A percentile compares a stretch with the other conserved stretches of the same genome.
phyloP scores from a whole-genome alignment of 2,888 invertebrate species.

The Drosophila ustulata region DNA sequence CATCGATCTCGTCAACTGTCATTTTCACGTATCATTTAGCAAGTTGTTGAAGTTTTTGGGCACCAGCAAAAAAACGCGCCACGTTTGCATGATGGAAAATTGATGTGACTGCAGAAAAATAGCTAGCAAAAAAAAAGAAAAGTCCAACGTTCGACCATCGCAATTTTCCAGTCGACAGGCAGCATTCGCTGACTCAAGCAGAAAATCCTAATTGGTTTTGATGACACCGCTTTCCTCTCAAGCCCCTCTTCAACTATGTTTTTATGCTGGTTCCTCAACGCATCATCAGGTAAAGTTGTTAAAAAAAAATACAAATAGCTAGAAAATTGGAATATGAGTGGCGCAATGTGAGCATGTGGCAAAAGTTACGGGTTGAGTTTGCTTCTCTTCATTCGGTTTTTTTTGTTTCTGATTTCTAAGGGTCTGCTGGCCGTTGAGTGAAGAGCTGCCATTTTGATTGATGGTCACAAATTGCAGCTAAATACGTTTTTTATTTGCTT shows the following conservation, averaged over 20 bases:
- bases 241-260: conserved; percentile 12
- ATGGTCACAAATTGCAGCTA: conserved; percentile 79
- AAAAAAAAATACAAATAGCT: conserved; percentile 31
- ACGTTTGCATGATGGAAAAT: conserved; percentile 75
- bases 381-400: conserved; percentile 21
- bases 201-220: conserved; percentile 84
- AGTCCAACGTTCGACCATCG: conserved; percentile 41
- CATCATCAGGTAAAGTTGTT: conserved; percentile 69
- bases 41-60: conserved; percentile 70
- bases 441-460: conserved; percentile 74
- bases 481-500: conserved; percentile 80
- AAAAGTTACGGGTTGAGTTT: conserved; percentile 56
- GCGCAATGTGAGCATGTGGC: conserved; percentile 76
- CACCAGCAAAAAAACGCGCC: conserved; percentile 39
- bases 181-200: conserved; percentile 69
- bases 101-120: conserved; percentile 65
- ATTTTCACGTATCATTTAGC: conserved; percentile 85
- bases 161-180: conserved; percentile 73
- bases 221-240: conserved; percentile 60
- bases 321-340: conserved; percentile 51
- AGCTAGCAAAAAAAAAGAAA: conserved; percentile 26
- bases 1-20: conserved; percentile 85
- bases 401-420: conserved; percentile 30
- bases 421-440: conserved; percentile 32
- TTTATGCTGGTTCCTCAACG: conserved; percentile 56